Evolutionary conservation across 2,113 vertebrate species (phyloP).

Genomic region (Ancistrus triradiatus): DNA sequence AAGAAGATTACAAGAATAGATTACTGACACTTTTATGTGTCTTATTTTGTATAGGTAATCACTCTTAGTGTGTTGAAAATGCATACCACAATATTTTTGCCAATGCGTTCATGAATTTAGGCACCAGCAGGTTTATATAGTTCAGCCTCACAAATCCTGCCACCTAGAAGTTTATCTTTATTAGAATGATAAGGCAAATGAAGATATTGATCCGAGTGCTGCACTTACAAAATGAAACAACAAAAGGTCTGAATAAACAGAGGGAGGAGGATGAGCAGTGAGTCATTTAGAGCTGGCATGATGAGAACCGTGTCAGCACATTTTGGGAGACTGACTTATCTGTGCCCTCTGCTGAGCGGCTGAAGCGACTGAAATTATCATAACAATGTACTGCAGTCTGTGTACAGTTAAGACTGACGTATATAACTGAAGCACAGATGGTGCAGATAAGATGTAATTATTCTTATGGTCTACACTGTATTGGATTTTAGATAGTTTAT

Average conservation of each 20-base stretch:
- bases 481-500: conserved; percentile 4
- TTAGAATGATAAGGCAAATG: conserved; percentile 36
- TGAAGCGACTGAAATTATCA: conserved; percentile 13
- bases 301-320: conserved; percentile 41
- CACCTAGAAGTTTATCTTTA: conserved; percentile 29
- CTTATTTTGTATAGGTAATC: too few species aligned
- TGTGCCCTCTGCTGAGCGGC: conserved; percentile 8
- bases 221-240: conserved; percentile 49
- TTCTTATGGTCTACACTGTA: neutral
- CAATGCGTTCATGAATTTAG: neutral
- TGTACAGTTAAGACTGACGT: conserved; percentile 1
- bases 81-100: too few species aligned
- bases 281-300: conserved; percentile 36
- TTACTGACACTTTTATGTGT: too few species aligned
- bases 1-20: too few species aligned
- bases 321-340: conserved; percentile 12
- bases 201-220: conserved; percentile 45
- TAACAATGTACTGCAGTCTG: neutral
- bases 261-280: conserved; percentile 23
- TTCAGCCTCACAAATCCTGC: neutral
- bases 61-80: too few species aligned
- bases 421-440: too few species aligned
- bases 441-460: neutral
- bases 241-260: conserved; percentile 36
- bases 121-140: neutral